These are phyloP conservation scores for Tachysurus fulvidraco DNA, from an alignment of 2,113 vertebrate genomes.

Conservation along the genomic window DNA sequence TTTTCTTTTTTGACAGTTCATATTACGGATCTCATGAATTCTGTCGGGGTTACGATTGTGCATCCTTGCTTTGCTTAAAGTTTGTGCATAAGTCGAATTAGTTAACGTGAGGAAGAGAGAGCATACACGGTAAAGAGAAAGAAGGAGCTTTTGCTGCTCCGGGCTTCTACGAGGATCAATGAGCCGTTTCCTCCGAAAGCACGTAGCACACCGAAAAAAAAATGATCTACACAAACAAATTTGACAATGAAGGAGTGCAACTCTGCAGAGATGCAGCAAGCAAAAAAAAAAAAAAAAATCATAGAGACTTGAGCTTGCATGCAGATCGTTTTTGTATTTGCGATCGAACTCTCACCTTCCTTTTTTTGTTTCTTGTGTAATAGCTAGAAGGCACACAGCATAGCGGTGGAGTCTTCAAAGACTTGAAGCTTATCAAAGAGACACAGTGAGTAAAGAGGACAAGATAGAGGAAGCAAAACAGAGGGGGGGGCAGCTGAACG, in stretches of 20 bases:
- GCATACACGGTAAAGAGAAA: not conserved
- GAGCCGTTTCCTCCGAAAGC: slow-evolving; percentile 74
- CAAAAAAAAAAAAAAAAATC: slow-evolving; percentile 70
- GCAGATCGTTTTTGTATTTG: slow-evolving; percentile 62
- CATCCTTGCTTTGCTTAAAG: slow-evolving; percentile 47
- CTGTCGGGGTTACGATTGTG: slow-evolving; percentile 36
- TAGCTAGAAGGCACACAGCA: slow-evolving; percentile 47
- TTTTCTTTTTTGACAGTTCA: not conserved
- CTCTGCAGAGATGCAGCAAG: slow-evolving; percentile 74
- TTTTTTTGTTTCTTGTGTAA: slow-evolving; percentile 34
- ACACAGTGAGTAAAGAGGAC: slow-evolving; percentile 38
- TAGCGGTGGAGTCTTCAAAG: slow-evolving; percentile 55
- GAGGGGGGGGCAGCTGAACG: not conserved
- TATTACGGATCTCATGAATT: slow-evolving; percentile 19
- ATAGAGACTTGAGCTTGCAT: slow-evolving; percentile 67
- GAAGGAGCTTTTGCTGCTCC: slow-evolving; percentile 54
- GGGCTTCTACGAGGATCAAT: slow-evolving; percentile 74
- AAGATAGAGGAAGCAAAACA: slow-evolving; percentile 23
- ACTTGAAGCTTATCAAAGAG: slow-evolving; percentile 56
- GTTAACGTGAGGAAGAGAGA: slow-evolving; percentile 46
- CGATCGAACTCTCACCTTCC: slow-evolving; percentile 39
- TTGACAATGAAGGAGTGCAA: slow-evolving; percentile 80
- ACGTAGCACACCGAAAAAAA: slow-evolving; percentile 59
- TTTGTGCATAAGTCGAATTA: slow-evolving; percentile 59
- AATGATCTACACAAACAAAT: slow-evolving; percentile 74